Percentiles rank a stretch among this genome's conserved stretches.
Evolutionary conservation across 2,797 vertebrate genomes (phyloP).

Genomic region (Bradypodion pumilum): DNA sequence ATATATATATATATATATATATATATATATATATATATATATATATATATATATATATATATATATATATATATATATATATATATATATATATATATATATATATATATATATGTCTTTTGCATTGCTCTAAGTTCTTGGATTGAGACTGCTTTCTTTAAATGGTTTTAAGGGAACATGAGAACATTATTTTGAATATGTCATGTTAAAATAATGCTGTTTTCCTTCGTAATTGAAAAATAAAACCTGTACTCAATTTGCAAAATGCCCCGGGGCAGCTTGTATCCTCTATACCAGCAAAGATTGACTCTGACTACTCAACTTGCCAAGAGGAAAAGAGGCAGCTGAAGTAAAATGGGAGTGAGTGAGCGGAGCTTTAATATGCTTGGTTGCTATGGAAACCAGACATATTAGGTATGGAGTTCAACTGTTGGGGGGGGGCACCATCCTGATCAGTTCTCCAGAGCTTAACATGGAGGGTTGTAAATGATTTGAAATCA

Average conservation of each 20-base stretch:
- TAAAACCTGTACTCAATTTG: too few species aligned
- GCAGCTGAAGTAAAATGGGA: neutral
- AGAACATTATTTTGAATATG: neutral
- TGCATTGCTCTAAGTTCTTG: neutral
- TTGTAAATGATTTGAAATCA: neutral
- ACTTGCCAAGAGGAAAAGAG: neutral
- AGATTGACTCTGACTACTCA: neutral
- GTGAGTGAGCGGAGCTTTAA: neutral
- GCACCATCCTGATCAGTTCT: neutral
- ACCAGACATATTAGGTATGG: neutral
- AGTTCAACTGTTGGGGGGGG: too few species aligned
- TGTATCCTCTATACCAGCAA: too few species aligned
- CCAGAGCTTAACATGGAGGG: neutral
- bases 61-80: too few species aligned
- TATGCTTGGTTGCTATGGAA: slow-evolving; percentile 2
- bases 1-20: too few species aligned
- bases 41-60: too few species aligned
- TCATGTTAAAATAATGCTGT: neutral
- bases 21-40: too few species aligned
- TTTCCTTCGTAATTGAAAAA: neutral
- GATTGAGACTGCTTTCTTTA: neutral
- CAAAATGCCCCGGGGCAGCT: neutral
- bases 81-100: too few species aligned
- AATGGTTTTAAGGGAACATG: neutral
- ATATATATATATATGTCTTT: neutral